These are phyloP conservation scores for Diplolepis rosae DNA, from an alignment of 2,888 invertebrate genomes.

Conservation along the genomic window DNA sequence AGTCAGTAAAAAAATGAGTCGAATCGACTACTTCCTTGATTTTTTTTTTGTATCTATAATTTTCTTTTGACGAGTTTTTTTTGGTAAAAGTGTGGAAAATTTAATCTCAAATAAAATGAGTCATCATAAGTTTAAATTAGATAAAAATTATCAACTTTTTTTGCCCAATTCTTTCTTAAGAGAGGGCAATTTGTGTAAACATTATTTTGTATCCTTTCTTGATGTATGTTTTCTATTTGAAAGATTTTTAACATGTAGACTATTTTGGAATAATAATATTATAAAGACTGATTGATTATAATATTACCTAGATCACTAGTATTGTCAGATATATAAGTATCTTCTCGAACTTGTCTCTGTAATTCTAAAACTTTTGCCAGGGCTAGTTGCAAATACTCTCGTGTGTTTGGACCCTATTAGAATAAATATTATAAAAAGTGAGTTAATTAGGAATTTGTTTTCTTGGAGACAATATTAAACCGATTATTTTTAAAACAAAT, in stretches of 20 bases:
- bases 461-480: neutral
- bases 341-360: slow-evolving; percentile 65
- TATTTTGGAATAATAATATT: neutral
- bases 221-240: too few species aligned
- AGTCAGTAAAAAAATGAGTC: too few species aligned
- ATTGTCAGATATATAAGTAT: slow-evolving; percentile 55
- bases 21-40: too few species aligned
- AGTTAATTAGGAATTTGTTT: neutral
- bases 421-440: slow-evolving; percentile 5
- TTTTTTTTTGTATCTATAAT: too few species aligned
- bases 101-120: too few species aligned
- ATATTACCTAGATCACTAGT: slow-evolving; percentile 60
- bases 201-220: neutral
- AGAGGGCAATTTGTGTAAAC: neutral
- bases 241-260: too few species aligned
- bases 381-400: slow-evolving; percentile 66
- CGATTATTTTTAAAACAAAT: neutral
- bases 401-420: slow-evolving; percentile 59
- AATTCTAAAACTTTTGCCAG: slow-evolving; percentile 64
- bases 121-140: too few species aligned
- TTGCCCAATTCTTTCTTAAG: too few species aligned
- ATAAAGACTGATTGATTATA: neutral
- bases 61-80: too few species aligned
- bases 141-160: too few species aligned
- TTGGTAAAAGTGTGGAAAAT: too few species aligned